Percentiles rank a stretch among this genome's conserved stretches.
These are phyloP conservation scores for Neelides folsomi DNA, from an alignment of 2,888 invertebrate species.

Conservation along the genomic window DNA sequence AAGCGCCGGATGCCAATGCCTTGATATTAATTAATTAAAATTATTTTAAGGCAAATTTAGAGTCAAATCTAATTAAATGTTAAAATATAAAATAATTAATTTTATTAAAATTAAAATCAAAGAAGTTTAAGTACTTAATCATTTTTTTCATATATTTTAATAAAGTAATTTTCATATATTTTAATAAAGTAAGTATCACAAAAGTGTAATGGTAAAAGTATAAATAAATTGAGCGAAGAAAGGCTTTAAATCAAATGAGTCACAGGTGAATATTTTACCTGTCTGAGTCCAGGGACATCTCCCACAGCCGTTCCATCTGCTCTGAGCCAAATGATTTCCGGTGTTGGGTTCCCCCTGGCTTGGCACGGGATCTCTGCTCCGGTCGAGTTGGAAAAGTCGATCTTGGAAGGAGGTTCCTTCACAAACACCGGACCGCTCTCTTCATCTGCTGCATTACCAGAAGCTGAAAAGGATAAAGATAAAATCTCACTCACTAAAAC, in stretches of 20 bases:
- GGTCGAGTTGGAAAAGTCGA: conserved; percentile 87
- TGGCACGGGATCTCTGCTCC: conserved; percentile 86
- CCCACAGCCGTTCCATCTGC: conserved; percentile 82
- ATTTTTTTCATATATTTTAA: too few species aligned
- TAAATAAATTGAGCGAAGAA: background rate
- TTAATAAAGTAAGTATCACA: too few species aligned
- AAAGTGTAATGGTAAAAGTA: background rate
- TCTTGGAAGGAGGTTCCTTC: conserved; percentile 77
- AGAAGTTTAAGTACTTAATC: too few species aligned
- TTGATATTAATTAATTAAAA: conserved; percentile 38
- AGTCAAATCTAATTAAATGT: background rate
- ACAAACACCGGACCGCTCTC: conserved; percentile 69
- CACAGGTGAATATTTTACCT: conserved; percentile 43
- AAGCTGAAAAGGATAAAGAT: too few species aligned
- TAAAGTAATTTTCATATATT: too few species aligned
- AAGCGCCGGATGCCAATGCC: conserved; percentile 77
- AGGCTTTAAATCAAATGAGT: conserved; percentile 3
- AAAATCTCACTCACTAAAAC: too few species aligned
- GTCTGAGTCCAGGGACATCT: conserved; percentile 73
- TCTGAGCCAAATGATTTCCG: conserved; percentile 85
- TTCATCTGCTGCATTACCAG: conserved; percentile 15
- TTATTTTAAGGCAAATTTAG: background rate
- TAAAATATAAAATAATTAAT: too few species aligned
- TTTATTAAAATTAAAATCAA: too few species aligned
- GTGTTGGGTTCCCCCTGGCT: conserved; percentile 75